Conservation (phyloP, 1,140 invertebrate species). For the Pachypeltis micranthus region DNA sequence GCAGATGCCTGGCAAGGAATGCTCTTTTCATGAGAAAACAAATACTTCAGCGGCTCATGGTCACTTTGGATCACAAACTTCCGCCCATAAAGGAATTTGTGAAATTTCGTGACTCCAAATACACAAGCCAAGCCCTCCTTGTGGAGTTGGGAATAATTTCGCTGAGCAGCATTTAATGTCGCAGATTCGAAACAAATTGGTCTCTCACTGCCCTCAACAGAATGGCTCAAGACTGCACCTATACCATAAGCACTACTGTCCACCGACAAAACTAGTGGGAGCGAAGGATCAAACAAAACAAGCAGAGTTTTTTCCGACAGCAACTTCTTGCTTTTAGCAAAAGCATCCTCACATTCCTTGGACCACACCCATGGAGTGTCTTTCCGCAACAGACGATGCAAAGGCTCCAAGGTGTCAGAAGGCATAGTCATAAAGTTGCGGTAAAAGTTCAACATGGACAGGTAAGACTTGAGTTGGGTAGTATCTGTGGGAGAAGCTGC, state of each 20-base stretch:
- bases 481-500: conserved; percentile 5
- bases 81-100: too few species aligned
- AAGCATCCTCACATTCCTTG: conserved; percentile 22
- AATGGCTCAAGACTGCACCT: too few species aligned
- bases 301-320: too few species aligned
- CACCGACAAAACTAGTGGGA: too few species aligned
- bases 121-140: conserved; percentile 38
- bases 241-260: too few species aligned
- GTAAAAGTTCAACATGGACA: too few species aligned
- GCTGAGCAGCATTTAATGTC: conserved; percentile 32
- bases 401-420: too few species aligned
- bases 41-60: conserved; percentile 24
- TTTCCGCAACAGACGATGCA: too few species aligned
- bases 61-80: conserved; percentile 36
- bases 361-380: too few species aligned
- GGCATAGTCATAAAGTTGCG: too few species aligned
- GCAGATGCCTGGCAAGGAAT: conserved; percentile 31
- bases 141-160: conserved; percentile 39
- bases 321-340: conserved; percentile 19
- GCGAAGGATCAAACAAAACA: too few species aligned
- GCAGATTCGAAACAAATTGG: conserved; percentile 34
- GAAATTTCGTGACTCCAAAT: conserved; percentile 34
- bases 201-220: conserved; percentile 30
- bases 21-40: conserved; percentile 30
- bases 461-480: conserved; percentile 6